Conservation (phyloP, 1,140 invertebrate genomes). For the Nasonia vitripennis region DNA sequence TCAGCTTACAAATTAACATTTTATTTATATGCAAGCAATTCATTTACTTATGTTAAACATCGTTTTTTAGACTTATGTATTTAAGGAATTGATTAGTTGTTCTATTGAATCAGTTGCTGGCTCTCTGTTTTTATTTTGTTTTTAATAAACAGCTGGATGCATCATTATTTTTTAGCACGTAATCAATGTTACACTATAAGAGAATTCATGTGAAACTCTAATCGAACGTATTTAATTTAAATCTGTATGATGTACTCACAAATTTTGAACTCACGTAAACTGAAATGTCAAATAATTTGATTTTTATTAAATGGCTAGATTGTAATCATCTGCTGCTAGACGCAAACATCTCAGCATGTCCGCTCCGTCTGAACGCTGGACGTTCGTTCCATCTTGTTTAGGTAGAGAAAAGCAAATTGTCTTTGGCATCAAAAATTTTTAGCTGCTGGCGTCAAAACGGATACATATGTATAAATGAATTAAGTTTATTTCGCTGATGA, state of each 20-base stretch:
- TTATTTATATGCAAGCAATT: neutral
- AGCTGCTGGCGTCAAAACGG: constrained; percentile 52
- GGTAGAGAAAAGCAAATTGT: constrained; percentile 17
- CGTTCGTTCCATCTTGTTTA: constrained; percentile 41
- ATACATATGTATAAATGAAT: constrained; percentile 41
- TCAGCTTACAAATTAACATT: neutral
- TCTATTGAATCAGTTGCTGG: neutral
- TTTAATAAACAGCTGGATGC: neutral
- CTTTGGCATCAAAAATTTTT: constrained; percentile 55
- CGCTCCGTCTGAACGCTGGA: constrained; percentile 50
- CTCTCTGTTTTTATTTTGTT: neutral
- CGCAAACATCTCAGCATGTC: neutral
- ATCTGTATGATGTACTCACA: neutral
- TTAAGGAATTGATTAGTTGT: neutral
- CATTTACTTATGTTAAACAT: neutral
- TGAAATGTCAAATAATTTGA: constrained; percentile 21
- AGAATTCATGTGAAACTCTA: constrained; percentile 1
- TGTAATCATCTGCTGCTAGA: neutral
- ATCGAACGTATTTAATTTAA: neutral
- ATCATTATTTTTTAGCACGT: neutral
- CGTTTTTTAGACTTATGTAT: neutral
- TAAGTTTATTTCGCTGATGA: constrained; percentile 61
- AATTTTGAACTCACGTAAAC: neutral
- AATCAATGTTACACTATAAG: neutral
- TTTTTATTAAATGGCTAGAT: constrained; percentile 21